Percentiles rank a stretch among this genome's conserved stretches.
Evolutionary conservation across 30 jellyfish, hydroid and myxozoan species (phyloP).

Genomic region (Aurelia sp.): DNA sequence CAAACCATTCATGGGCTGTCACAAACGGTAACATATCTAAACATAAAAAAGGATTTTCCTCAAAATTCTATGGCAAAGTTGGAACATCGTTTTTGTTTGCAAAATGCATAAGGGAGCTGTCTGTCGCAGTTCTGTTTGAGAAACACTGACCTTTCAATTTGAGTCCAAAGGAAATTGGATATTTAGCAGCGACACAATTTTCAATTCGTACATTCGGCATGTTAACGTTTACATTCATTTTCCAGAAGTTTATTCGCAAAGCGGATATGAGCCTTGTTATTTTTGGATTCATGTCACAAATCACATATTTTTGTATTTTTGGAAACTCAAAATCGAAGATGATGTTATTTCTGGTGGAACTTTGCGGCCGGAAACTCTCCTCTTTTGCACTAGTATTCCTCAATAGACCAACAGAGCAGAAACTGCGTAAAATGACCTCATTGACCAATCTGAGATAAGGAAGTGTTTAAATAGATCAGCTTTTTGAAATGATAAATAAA

Average conservation of each 20-base stretch:
- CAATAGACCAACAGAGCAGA: too few relatives aligned
- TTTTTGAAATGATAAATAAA: too few relatives aligned
- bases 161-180: conserved; percentile 10
- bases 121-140: conserved; percentile 7
- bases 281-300: conserved; percentile 25
- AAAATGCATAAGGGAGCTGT: neutral
- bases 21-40: too few relatives aligned
- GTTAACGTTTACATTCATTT: neutral
- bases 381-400: too few relatives aligned
- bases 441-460: too few relatives aligned
- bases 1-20: too few relatives aligned
- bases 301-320: neutral
- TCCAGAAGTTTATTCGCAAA: neutral
- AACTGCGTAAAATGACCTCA: too few relatives aligned
- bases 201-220: conserved; percentile 3
- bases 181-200: neutral
- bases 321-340: conserved; percentile 3
- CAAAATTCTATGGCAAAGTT: too few relatives aligned
- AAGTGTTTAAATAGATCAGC: too few relatives aligned
- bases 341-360: neutral
- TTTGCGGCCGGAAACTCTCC: too few relatives aligned
- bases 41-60: too few relatives aligned
- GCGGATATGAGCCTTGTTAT: conserved; percentile 16
- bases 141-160: conserved; percentile 11
- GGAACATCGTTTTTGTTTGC: too few relatives aligned